Evolutionary conservation across 2,113 vertebrate genomes (phyloP).

Genomic region (Danio rerio): DNA sequence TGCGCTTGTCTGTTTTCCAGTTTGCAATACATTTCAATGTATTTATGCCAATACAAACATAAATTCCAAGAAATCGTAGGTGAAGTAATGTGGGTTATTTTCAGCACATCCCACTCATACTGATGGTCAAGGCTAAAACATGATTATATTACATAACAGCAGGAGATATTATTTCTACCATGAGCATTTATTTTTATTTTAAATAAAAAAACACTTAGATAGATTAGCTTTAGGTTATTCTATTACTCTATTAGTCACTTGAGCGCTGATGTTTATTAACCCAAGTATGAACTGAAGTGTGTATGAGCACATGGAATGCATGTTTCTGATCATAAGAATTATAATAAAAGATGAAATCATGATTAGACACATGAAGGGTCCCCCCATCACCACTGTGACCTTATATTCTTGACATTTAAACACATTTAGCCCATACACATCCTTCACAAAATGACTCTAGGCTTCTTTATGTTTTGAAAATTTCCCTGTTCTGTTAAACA

Average conservation of each 20-base stretch:
- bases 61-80: slow-evolving; percentile 2
- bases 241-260: not conserved
- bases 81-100: not conserved
- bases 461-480: no score
- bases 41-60: not conserved
- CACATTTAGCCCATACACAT: no score
- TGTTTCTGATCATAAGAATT: no score
- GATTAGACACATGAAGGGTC: no score
- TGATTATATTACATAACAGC: slow-evolving; percentile 9
- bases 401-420: no score
- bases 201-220: not conserved
- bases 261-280: not conserved
- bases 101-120: not conserved
- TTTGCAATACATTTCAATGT: not conserved
- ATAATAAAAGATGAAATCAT: no score
- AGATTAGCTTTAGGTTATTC: not conserved
- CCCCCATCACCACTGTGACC: no score
- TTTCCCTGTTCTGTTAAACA: no score
- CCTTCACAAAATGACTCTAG: no score
- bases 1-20: not conserved
- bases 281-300: not conserved
- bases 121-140: not conserved
- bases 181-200: not conserved
- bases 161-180: not conserved
- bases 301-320: not conserved